Base-by-base conservation (phyloP, 2,113 vertebrate species). In the Laterallus jamaicensis region DNA sequence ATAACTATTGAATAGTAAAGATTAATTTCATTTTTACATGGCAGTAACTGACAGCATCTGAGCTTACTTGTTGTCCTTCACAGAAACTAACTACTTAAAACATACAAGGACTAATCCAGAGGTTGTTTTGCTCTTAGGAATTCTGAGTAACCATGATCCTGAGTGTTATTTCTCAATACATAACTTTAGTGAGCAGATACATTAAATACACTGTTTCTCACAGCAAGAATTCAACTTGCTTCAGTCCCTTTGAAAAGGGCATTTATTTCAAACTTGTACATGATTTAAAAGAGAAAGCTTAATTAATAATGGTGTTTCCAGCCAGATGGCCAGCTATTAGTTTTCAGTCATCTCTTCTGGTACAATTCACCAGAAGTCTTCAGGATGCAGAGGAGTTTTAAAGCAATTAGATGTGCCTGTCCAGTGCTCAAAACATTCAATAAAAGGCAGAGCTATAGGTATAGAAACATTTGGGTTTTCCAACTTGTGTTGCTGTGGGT, bases 251-350 rank as follows among this genome's bases (percentile, higher is more conserved):
- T 68, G 54, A 94, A 94, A 94, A 91, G 86, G 82, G 54, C 86
- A 73, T 73, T 93, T 94, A 58, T 87, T 91, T 79, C 95, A 58
- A 81, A 92, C 58, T 73, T 40, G 77, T 94, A 85, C 93, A 96
- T 89, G 13, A 95, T 93, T 96, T 88, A 93, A 81, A 93, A 89
- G 93, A 91, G 69, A 95, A 84, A 71, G 47, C 82, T 94, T 96
- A 93, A 96, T 97, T 96, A 97, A 92, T 84, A 88, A 94, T 84
- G 86, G 40, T 76, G 80, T 84, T 95, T 92, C 88, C 95, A 96
- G 74, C 81, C 95, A 97, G 92, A 93, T 94, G 95, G 95, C 77
- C 83, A 82, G 88, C 88, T 94, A 91, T 92, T 88, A 19, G 58
- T 96, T 95, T 96, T 87, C 47, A 62, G 52, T 75, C 90, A 74